Base-by-base conservation (phyloP, 37 sponge, comb jelly and placozoan genomes). In the Halisarca cf. caerulea region DNA sequence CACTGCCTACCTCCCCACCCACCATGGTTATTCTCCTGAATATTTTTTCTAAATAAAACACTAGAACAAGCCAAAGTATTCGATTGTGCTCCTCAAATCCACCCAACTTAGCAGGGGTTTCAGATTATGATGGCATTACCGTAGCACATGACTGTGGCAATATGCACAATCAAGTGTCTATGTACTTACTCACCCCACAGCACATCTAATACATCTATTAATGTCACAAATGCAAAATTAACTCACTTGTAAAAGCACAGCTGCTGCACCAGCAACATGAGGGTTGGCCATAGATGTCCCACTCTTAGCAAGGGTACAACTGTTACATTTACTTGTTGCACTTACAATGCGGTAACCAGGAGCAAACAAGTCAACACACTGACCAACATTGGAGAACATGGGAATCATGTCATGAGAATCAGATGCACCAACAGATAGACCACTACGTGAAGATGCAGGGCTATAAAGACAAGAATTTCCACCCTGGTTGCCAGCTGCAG, bases 211-310 rank as follows among this genome's bases (percentile, higher is more conserved):
- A n/a, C n/a, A n/a, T n/a, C n/a, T n/a, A n/a, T n/a, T n/a, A n/a
- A n/a, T n/a, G n/a, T n/a, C n/a, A n/a, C n/a, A n/a, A n/a, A n/a
- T n/a, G n/a, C n/a, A n/a, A n/a, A n/a, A n/a, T 47, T 47, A 47
- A 17, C 25, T 40, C 25, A 74, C 45, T 72, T 80, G 40, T 20
- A 87, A 14, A 3, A 90, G 23, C 30, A 93, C 78, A 23, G 94
- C 94, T 57, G 85, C 87, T 47, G 66, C 86, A 35, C 94, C 94
- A 68, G 88, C 83, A 30, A 70, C 94, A 60, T 93, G 94, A 11
- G 94, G 94, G 40, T 78, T 44, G 14, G 94, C 90, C 94, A 93
- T 93, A 21, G 94, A 93, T 0, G 94, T 93, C 8, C 94, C 94
- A 79, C 82, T 85, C 72, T 90, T 84, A 0, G 86, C 73, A 47